phyloP scores from a whole-genome alignment of 2,113 vertebrate species.

The Phainopepla nitens region DNA sequence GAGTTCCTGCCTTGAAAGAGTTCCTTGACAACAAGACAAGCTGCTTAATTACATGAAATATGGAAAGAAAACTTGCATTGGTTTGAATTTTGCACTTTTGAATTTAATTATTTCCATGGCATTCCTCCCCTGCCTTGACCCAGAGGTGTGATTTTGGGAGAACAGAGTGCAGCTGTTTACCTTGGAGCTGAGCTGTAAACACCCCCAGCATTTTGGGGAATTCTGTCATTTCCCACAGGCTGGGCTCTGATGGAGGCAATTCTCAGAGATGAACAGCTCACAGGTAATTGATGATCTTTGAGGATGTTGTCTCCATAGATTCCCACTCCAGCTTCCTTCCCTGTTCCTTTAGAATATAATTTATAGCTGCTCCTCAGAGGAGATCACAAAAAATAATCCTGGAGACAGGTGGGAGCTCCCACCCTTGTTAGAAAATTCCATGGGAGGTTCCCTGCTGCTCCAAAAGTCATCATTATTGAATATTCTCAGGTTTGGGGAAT shows the following conservation, averaged over 20 bases:
- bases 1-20: background rate
- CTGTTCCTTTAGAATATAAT: background rate
- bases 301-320: background rate
- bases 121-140: background rate
- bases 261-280: background rate
- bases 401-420: background rate
- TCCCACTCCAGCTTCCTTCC: background rate
- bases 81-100: background rate
- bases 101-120: background rate
- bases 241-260: background rate
- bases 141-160: background rate
- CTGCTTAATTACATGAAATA: background rate
- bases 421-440: background rate
- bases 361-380: background rate
- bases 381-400: background rate
- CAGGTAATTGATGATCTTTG: slow-evolving; percentile 21
- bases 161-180: background rate
- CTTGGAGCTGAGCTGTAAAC: background rate
- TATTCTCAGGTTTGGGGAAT: background rate
- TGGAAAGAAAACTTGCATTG: background rate
- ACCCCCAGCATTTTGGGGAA: background rate
- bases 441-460: background rate
- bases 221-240: slow-evolving; percentile 16
- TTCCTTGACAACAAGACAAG: background rate
- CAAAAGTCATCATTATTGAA: background rate